Conservation (phyloP, 1,140 invertebrate genomes). For the Armadillidium nasatum region DNA sequence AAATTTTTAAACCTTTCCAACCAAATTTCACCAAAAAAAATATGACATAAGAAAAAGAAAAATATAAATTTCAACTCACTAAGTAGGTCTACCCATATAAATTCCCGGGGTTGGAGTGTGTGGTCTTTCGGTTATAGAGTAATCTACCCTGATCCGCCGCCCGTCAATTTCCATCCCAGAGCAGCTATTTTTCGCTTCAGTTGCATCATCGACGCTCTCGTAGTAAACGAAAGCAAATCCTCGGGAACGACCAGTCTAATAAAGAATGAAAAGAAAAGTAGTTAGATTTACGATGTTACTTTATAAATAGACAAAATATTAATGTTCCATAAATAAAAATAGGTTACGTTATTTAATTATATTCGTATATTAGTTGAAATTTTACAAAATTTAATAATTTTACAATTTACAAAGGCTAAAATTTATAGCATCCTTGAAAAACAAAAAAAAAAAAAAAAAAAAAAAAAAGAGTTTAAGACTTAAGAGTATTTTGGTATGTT, state of each 20-base stretch:
- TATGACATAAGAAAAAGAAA: neutral
- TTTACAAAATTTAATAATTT: no score
- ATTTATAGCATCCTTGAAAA: no score
- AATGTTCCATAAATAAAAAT: no score
- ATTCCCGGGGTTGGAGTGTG: conserved; percentile 98
- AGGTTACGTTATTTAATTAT: no score
- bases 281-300: no score
- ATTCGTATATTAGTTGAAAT: no score
- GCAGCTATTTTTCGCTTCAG: conserved; percentile 87
- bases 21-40: neutral
- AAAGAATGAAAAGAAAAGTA: neutral
- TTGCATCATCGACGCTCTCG: conserved; percentile 80
- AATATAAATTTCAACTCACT: conserved; percentile 52
- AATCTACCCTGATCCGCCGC: conserved; percentile 83
- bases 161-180: conserved; percentile 92
- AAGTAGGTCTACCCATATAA: conserved; percentile 91
- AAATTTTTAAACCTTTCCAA: neutral
- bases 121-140: conserved; percentile 89
- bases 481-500: no score
- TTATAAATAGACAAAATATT: no score
- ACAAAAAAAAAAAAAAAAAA: no score
- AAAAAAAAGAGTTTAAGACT: no score
- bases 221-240: conserved; percentile 98
- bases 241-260: conserved; percentile 57
- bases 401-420: no score